Conservation (phyloP, 2,113 vertebrate species). For the Scophthalmus maximus region DNA sequence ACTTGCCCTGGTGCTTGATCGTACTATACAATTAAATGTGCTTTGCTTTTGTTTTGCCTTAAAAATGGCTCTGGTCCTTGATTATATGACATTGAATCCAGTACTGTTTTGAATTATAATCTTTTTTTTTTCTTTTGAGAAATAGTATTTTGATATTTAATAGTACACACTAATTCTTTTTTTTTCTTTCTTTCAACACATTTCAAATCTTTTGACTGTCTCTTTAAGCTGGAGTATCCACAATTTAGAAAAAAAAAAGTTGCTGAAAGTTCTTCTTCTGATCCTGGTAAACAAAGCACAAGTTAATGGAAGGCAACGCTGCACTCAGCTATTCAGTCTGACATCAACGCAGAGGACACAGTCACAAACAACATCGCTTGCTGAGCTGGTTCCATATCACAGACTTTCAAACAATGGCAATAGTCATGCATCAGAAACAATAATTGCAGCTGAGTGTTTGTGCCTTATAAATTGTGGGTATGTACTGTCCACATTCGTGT, state of each 20-base stretch:
- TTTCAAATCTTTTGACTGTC: neutral
- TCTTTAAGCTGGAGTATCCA: neutral
- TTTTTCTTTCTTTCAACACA: neutral
- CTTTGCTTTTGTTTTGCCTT: neutral
- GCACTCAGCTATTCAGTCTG: slow-evolving; percentile 43
- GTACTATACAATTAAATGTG: neutral
- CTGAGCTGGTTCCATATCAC: slow-evolving; percentile 65
- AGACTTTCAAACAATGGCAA: slow-evolving; percentile 72
- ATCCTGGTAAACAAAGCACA: slow-evolving; percentile 13
- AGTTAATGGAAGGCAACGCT: slow-evolving; percentile 23
- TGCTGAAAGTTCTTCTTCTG: neutral
- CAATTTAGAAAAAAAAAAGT: neutral
- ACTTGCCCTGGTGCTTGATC: neutral
- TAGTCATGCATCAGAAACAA: slow-evolving; percentile 74
- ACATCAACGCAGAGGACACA: slow-evolving; percentile 39
- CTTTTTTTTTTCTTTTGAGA: neutral
- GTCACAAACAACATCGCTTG: slow-evolving; percentile 53
- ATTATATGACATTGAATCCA: neutral
- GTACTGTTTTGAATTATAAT: neutral
- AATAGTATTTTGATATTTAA: neutral
- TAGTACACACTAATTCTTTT: neutral
- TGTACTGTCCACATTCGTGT: slow-evolving; percentile 63
- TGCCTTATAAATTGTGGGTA: slow-evolving; percentile 65
- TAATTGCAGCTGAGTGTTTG: slow-evolving; percentile 70
- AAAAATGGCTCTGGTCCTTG: neutral